phyloP scores from a whole-genome alignment of 2,113 vertebrate genomes.

The Pelobates fuscus region DNA sequence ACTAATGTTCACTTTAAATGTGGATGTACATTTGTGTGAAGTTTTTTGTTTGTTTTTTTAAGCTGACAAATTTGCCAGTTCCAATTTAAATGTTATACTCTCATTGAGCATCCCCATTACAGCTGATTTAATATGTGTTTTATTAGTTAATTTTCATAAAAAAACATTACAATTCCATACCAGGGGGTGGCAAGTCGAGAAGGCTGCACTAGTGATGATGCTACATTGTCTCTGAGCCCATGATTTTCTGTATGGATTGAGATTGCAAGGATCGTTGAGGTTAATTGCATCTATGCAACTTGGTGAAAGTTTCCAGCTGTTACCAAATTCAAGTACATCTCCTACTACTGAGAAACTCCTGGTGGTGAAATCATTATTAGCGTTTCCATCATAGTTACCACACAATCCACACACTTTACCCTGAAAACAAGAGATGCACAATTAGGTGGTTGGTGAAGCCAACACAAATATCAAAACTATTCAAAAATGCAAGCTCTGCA shows the following conservation, averaged over 20 bases:
- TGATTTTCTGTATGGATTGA: constrained; percentile 69
- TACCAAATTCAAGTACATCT: constrained; percentile 71
- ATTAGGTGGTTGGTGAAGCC: too few species aligned
- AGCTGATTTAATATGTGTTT: too few species aligned
- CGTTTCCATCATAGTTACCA: constrained; percentile 73
- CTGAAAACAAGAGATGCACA: constrained; percentile 51
- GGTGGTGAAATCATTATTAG: constrained; percentile 74
- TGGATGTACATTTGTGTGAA: too few species aligned
- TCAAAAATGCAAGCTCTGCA: too few species aligned
- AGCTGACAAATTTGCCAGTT: too few species aligned
- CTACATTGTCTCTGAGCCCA: constrained; percentile 79
- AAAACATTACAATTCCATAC: constrained; percentile 59
- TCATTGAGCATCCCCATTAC: too few species aligned
- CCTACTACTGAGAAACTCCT: constrained; percentile 71
- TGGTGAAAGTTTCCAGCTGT: constrained; percentile 78
- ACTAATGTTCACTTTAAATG: too few species aligned
- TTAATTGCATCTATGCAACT: constrained; percentile 65
- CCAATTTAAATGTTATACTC: too few species aligned
- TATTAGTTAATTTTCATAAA: too few species aligned
- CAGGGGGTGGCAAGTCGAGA: constrained; percentile 69
- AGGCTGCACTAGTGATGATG: constrained; percentile 65
- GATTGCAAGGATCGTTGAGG: constrained; percentile 64
- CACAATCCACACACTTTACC: constrained; percentile 74
- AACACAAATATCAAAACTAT: too few species aligned
- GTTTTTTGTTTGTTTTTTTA: too few species aligned